Base-by-base conservation (phyloP, 2,113 vertebrate species). In the Pavo muticus region DNA sequence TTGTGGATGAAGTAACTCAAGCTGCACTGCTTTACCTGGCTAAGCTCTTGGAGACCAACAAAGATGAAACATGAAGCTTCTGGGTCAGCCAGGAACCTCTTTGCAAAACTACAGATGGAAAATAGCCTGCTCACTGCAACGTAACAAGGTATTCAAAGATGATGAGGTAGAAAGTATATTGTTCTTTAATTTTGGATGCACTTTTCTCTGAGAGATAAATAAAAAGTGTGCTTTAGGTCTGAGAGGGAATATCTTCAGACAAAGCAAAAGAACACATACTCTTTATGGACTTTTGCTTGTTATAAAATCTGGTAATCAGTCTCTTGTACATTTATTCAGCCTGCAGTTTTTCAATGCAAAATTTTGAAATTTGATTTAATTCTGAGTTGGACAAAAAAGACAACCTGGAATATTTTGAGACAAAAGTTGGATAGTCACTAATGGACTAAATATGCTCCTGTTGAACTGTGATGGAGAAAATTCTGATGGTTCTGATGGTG, bases 1-100 rank as follows among this genome's bases (percentile, higher is more conserved):
- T 27, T 80, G 45, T 63, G 69, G 57, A 76, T 91, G 84, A 95
- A 95, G 35, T 84, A 95, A 82, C 56, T 94, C 78, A 95, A 90
- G 76, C 76, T 94, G 73, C 44, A 73, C 35, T 77, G 15, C 32
- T 84, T 88, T 61, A 84, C 85, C 91, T 96, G 83, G 30, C 35
- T 91, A 90, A 81, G 71, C 10, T 91, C 76, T 93, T 78, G 47
- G 70, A 92, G 82, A 87, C 50, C 63, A 88, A 48, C 63, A 91
- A 73, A 71, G 69, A 96, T 76, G 93, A 95, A 96, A 93, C 12
- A 88, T 35, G 44, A 4, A 91, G 48, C 25, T 89, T 86, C 78
- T 65, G 63, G 67, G 77, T 95, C 84, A 85, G 69, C 73, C 87
- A 72, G 47, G 42, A 93, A n/a, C 8, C 47, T 63, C 60, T 60